Evolutionary conservation across 2,797 vertebrate species (phyloP), one percentile per base, ranked within the genome.

Genomic region (Pelochelys cantorii): DNA sequence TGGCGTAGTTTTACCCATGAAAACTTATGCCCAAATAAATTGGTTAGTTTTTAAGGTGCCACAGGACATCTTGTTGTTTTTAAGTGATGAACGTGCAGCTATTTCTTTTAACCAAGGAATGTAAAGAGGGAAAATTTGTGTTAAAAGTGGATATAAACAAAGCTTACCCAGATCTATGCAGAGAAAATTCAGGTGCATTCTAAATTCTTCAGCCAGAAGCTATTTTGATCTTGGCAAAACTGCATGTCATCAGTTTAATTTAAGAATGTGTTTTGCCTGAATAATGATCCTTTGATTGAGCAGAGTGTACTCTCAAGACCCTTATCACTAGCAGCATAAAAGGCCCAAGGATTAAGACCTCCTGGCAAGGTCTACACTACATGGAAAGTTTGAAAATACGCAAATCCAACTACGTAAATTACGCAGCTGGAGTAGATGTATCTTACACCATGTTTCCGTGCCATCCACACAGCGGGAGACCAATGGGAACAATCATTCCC

Each of bases 91-190:
- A 95, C 95, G 95, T 93, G 94, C 0, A 29, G 90, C 93, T 88
- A 11, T 1, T 94, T 94, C 93, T 80, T 96, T 96, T 95, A 93
- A 90, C 82, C 85, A 88, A 88, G 79, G 68, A n/a, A 87, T 94
- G 79, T 57, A 84, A 87, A 0, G 14, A 0, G 54, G 42, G 79
- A 87, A 78, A 87, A 88, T 79, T 90, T 71, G 31, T 54, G 80
- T n/a, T 60, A 78, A 83, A 85, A 92, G 13, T 37, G 62, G 82
- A 81, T 87, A 68, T 74, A 85, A 88, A 86, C 68, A 82, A 88
- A 90, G 29, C 11, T 68, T 62, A 23, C 0, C 3, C 68, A 10
- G 71, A 55, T 90, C 55, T 15, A 0, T 37, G 31, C 52, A 83
- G 90, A 83, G 83, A 81, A 0, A 0, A 37, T 9, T 52, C 71